Percentiles rank a stretch among this genome's conserved stretches.
Conservation (phyloP, 2,797 vertebrate genomes). For the Girardinus metallicus region DNA sequence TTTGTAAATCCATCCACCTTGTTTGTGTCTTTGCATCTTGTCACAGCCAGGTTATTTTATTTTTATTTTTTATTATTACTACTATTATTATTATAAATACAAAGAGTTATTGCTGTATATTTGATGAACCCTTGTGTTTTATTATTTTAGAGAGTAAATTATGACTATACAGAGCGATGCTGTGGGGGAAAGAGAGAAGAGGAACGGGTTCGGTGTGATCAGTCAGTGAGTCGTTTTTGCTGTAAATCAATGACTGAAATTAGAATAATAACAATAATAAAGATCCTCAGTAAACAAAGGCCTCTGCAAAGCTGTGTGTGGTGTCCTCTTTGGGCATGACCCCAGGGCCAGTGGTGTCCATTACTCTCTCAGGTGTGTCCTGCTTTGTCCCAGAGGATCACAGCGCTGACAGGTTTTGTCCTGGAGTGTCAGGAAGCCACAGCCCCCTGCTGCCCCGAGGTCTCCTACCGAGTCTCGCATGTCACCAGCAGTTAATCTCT, state of each 20-base stretch:
- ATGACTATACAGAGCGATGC: slow-evolving; percentile 62
- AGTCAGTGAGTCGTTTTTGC: slow-evolving; percentile 34
- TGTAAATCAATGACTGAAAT: slow-evolving; percentile 57
- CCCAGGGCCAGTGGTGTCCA: slow-evolving; percentile 44
- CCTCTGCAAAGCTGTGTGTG: slow-evolving; percentile 13
- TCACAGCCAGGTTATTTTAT: slow-evolving; percentile 32
- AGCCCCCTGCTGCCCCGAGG: background rate
- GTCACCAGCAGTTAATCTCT: slow-evolving; percentile 28
- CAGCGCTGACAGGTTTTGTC: slow-evolving; percentile 55
- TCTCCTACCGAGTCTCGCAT: slow-evolving; percentile 46
- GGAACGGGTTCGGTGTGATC: slow-evolving; percentile 24
- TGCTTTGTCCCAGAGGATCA: slow-evolving; percentile 50
- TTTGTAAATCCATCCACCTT: slow-evolving; percentile 40
- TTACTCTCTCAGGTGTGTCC: slow-evolving; percentile 64
- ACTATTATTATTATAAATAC: slow-evolving; percentile 46
- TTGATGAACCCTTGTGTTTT: slow-evolving; percentile 57
- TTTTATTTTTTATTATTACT: background rate
- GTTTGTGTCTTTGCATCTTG: slow-evolving; percentile 36
- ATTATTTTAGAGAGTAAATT: slow-evolving; percentile 71
- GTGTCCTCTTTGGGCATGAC: slow-evolving; percentile 39
- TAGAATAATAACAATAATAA: slow-evolving; percentile 39
- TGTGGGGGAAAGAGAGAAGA: slow-evolving; percentile 25
- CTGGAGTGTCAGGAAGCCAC: slow-evolving; percentile 49
- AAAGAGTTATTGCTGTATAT: slow-evolving; percentile 63
- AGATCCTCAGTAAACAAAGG: slow-evolving; percentile 18